Percentiles rank a stretch among this genome's conserved stretches.
Conservation (phyloP, 2,797 vertebrate species). For the Odontamblyopus rebecca region DNA sequence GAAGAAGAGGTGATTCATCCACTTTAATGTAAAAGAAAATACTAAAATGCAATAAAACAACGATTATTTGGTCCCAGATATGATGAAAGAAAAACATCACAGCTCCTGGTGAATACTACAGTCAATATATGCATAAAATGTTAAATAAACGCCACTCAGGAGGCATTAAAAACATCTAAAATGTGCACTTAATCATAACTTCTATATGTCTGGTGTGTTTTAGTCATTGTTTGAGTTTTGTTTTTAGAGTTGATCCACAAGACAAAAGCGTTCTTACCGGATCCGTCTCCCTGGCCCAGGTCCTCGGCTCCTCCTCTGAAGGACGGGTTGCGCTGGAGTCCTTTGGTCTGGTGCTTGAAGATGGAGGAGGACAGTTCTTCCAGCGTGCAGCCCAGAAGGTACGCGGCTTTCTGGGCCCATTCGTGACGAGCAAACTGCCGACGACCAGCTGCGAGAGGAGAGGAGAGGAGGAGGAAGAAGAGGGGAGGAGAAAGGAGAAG, state of each 20-base stretch:
- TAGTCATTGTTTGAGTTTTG: no score
- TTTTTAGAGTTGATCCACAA: no score
- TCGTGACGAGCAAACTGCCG: conserved; percentile 96
- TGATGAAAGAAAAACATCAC: no score
- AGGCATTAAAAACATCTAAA: no score
- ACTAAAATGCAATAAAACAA: not conserved
- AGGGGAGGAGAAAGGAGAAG: not conserved
- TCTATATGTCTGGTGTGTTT: no score
- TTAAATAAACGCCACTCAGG: no score
- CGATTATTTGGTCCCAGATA: no score
- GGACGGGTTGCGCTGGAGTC: conserved; percentile 89
- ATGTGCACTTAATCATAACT: no score
- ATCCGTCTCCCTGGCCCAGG: conserved; percentile 74
- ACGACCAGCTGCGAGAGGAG: conserved; percentile 80
- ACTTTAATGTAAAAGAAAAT: no score
- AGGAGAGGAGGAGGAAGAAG: not conserved
- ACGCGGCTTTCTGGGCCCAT: conserved; percentile 97
- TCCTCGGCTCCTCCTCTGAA: conserved; percentile 93
- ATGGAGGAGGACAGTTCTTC: conserved; percentile 94
- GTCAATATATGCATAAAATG: no score
- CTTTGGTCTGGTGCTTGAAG: conserved; percentile 92
- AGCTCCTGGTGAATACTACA: no score
- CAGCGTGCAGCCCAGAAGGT: conserved; percentile 92
- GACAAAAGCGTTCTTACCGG: conserved; percentile 71
- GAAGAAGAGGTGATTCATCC: not conserved